phyloP scores from a whole-genome alignment of 1,140 invertebrate species.

The Ditylenchus dipsaci region DNA sequence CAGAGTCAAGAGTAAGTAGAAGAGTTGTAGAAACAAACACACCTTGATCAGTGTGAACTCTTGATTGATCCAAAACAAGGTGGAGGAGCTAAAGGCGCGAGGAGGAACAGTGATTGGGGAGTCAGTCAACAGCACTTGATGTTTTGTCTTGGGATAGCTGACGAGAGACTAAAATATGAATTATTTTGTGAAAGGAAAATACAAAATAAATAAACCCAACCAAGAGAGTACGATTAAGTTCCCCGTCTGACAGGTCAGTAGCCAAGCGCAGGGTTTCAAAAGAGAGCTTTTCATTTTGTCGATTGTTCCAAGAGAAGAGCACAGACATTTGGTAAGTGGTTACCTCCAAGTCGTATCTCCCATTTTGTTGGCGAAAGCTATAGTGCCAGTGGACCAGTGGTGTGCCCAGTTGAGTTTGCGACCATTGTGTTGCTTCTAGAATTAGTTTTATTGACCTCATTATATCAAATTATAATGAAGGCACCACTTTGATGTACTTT shows the following conservation, averaged over 20 bases:
- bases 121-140: conserved; percentile 42
- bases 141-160: conserved; percentile 32
- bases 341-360: conserved; percentile 96
- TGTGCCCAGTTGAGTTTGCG: conserved; percentile 98
- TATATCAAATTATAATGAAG: no score
- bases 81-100: conserved; percentile 38
- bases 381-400: conserved; percentile 97
- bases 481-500: no score
- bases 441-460: no score
- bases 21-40: background rate
- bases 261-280: conserved; percentile 91
- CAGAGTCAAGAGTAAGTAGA: no score
- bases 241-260: conserved; percentile 90
- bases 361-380: conserved; percentile 77
- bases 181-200: no score
- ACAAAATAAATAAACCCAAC: conserved; percentile 41
- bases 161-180: conserved; percentile 42
- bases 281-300: conserved; percentile 74
- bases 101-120: conserved; percentile 22
- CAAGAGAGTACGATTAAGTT: conserved; percentile 91
- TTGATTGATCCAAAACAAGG: conserved; percentile 46
- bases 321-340: conserved; percentile 99
- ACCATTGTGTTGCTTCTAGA: conserved; percentile 78
- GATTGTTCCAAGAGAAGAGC: conserved; percentile 97
- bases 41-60: conserved; percentile 43